These are phyloP conservation scores for Anticlea derivata DNA, from an alignment of 2,888 invertebrate genomes.

Conservation along the genomic window DNA sequence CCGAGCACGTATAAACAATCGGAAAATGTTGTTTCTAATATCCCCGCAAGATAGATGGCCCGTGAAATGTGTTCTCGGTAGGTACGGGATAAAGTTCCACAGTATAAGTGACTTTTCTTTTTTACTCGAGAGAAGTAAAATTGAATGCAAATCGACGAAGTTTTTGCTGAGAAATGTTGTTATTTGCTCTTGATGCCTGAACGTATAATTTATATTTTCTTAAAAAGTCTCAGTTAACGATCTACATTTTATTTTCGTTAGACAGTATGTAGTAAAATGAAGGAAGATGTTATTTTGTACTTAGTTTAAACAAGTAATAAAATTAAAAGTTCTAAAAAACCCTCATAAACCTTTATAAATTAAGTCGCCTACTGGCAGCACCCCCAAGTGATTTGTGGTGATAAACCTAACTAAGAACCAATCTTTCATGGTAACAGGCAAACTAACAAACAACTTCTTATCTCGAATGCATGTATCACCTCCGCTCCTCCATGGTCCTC, in stretches of 20 bases:
- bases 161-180: slow-evolving; percentile 28
- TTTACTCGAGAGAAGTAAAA: slow-evolving; percentile 34
- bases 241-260: slow-evolving; percentile 9
- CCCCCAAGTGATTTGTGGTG: no score
- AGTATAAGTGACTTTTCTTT: slow-evolving; percentile 35
- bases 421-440: no score
- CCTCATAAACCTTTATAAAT: no score
- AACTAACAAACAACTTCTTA: no score
- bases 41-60: slow-evolving; percentile 72
- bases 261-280: neutral
- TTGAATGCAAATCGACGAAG: slow-evolving; percentile 34
- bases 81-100: slow-evolving; percentile 37
- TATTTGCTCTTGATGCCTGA: slow-evolving; percentile 28
- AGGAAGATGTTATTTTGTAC: no score
- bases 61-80: slow-evolving; percentile 52
- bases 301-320: no score
- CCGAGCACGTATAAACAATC: slow-evolving; percentile 79
- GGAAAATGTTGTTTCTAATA: slow-evolving; percentile 77
- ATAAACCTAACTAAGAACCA: no score
- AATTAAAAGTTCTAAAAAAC: no score
- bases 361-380: no score
- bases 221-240: slow-evolving; percentile 8
- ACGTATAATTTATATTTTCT: slow-evolving; percentile 12
- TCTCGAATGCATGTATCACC: no score
- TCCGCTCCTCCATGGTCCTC: no score